Base-by-base conservation (phyloP, 92 coral and sea anemone genomes). In the Paramuricea clavata region DNA sequence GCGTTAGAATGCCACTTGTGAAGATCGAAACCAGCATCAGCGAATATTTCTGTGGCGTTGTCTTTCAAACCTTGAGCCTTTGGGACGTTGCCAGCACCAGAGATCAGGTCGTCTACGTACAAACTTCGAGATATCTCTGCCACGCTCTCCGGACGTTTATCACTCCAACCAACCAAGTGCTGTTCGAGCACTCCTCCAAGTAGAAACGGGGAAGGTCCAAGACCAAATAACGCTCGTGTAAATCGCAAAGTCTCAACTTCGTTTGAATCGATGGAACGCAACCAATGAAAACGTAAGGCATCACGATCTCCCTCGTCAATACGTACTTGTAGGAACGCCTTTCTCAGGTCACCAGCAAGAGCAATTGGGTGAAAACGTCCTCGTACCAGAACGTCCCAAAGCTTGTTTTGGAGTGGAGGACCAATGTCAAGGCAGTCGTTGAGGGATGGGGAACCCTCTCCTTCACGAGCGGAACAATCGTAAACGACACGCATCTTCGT, bases 21-120 rank as follows among this genome's bases (percentile, higher is more conserved):
- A 52, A 52, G 61, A 19, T 52, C n/a, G 61, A 52, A 52, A 52
- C 61, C 5, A 52, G 61, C 61, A 52, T 52, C 61, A 52, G 61
- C 61, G 23, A 52, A 52, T 6, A 52, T 11, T 52, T 52, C 61
- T 52, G 0, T 52, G 21, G 61, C 61, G 23, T 52, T 21, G 21
- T 22, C 16, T 21, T 52, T 52, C 19, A 52, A 21, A 16, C 0
- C 61, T 52, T 16, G 61, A 2, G 61, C 61, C 17, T 5, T 52
- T 16, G 61, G 17, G 23, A 52, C 61, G 60, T 52, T 22, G 23
- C 60, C 16, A 0, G 60, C 22, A 16, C 21, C 60, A 10, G 60
- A 52, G 0, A 52, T 52, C 6, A 52, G 60, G 23, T 52, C 61
- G 22, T 52, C 61, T 52, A 52, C 61, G 61, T 52, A 52, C 61